Percentiles rank a stretch among this genome's conserved stretches.
These are phyloP conservation scores for Hesperophylax magnus DNA, from an alignment of 1,140 invertebrate genomes.

Conservation along the genomic window DNA sequence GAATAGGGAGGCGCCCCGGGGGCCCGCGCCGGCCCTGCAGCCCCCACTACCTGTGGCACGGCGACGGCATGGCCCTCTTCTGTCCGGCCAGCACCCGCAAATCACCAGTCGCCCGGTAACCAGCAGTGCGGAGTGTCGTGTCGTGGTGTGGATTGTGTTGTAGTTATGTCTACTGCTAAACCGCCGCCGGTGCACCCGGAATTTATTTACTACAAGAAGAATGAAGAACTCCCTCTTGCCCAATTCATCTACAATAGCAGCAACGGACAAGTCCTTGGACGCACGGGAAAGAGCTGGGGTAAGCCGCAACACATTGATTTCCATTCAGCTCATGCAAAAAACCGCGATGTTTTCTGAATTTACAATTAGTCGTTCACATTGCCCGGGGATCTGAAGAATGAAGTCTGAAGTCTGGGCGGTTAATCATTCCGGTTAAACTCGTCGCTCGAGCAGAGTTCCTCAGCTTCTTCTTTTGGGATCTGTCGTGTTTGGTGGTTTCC, in stretches of 20 bases:
- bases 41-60: neutral
- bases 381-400: neutral
- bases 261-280: slow-evolving; percentile 80
- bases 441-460: slow-evolving; percentile 22
- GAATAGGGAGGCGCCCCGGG: neutral
- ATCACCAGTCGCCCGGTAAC: slow-evolving; percentile 34
- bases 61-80: neutral
- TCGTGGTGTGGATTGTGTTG: slow-evolving; percentile 37
- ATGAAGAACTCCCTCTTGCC: slow-evolving; percentile 58
- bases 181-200: slow-evolving; percentile 29
- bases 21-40: neutral
- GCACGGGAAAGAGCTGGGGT: slow-evolving; percentile 84
- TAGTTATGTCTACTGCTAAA: slow-evolving; percentile 34
- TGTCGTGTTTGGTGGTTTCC: slow-evolving; percentile 9
- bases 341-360: neutral
- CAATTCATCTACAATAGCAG: slow-evolving; percentile 80
- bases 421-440: slow-evolving; percentile 21
- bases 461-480: neutral
- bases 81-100: neutral
- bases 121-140: slow-evolving; percentile 34
- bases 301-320: slow-evolving; percentile 62
- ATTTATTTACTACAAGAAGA: slow-evolving; percentile 51
- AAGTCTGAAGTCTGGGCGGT: neutral
- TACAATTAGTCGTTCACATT: neutral
- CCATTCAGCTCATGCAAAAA: neutral